Base-by-base conservation (phyloP, 2,888 invertebrate genomes). In the Zeuzera pyrina region DNA sequence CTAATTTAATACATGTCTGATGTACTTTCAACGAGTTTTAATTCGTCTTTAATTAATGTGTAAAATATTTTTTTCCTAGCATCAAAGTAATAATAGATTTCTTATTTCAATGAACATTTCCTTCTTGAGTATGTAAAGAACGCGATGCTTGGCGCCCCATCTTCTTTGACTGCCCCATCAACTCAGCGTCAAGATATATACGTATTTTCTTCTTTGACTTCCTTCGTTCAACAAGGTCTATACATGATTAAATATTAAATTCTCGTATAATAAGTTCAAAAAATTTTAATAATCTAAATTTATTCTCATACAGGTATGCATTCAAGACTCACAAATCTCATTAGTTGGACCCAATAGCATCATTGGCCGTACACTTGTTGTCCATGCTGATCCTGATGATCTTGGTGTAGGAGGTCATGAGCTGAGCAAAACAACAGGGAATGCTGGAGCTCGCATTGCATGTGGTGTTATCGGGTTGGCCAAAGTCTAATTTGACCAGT, bases 351-450 rank as follows among this genome's bases (percentile, higher is more conserved):
- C 86, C 6, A 84, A 91, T 61, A 93, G 86, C 74, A 90, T 96
- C 54, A 70, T 96, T 31, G 96, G 96, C 2, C 90, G 94, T 57
- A 92, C 94, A 3, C 72, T 94, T 45, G 95, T 95, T 27, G 93
- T 97, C 4, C 97, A 98, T 68, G 96, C 93, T 24, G 96, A 96
- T 76, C 88, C 89, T 1, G 98, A 98, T 78, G 98, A 98, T 74
- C 81, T 97, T 37, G 97, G 97, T n/a, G 74, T 89, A 41, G 97
- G 97, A 15, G 96, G 95, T 0, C 93, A 95, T 57, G 95, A 97
- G 60, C 84, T 95, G 43, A 97, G 96, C 84, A 92, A 92, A 78
- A 90, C 92, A 3, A 98, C 97, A 8, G 98, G 98, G 34, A 97
- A 98, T 72, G 97, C 98, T 31, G 98, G 98, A 2, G 93, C 89